Base-by-base conservation (phyloP, 2,797 vertebrate species). In the Acrocephalus scirpaceus region DNA sequence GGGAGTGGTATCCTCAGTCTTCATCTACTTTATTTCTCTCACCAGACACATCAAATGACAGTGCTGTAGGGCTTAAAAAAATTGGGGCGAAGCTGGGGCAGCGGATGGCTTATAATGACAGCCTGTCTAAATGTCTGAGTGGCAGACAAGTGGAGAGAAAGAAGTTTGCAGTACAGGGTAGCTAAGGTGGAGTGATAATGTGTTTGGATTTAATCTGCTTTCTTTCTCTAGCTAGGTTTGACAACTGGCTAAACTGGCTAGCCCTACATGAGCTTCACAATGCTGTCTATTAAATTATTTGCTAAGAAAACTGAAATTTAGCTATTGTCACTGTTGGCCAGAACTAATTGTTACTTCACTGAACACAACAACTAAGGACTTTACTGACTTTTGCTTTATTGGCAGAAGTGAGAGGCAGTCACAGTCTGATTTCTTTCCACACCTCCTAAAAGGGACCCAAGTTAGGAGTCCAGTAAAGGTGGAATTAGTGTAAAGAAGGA, bases 11-110 rank as follows among this genome's bases (percentile, higher is more conserved):
- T 95, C 94, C 93, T 97, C 94, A 90, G 72, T 95, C 95, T 96
- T 98, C 97, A 96, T 90, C 92, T 95, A 57, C 95, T 98, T 97
- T 97, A 91, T 98, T 97, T 98, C 96, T 94, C 89, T 97, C 40
- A 62, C 93, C 95, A 98, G 97, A 97, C 97, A 97, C 95, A 97
- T 94, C 94, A 97, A 98, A 96, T 95, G 92, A 97, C 88, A 97
- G 80, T 94, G 97, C 98, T 97, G 97, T 95, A 97, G 97, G 98
- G 97, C 95, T 98, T 96, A 90, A 96, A 97, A 96, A 98, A 98
- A 97, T 92, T 97, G 96, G 95, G 96, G 97, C 65, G 86, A 96
- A 94, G 92, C 77, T 92, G 93, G 97, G 97, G 84, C 96, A 97
- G 94, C 1, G 67, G 91, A 95, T 80, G 83, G 95, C 30, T 61